Base-by-base conservation (phyloP, 2,113 vertebrate species). In the Nipponia nippon region DNA sequence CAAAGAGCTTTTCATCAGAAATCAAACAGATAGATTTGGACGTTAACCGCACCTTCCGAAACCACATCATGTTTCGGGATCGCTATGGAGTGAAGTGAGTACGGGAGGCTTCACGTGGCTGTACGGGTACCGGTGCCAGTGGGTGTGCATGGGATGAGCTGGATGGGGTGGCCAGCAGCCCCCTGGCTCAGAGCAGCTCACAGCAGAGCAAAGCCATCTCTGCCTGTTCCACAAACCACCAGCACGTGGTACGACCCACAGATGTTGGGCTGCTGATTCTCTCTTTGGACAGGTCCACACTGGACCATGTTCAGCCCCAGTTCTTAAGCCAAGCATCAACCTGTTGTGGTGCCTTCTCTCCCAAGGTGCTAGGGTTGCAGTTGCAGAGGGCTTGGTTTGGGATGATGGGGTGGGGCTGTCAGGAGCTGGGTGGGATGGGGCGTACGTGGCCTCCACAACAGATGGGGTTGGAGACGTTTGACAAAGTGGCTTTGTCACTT, bases 1-100 rank as follows among this genome's bases (percentile, higher is more conserved):
- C 99, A 11, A 98, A 98, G 50, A 97, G 73, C 71, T 98, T 98
- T 95, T 99, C 99, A 3, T 98, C 98, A 0, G 99, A 99, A 97
- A 99, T 99, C 93, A 99, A 99, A 92, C 99, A 99, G 97, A 99
- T 99, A 10, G 99, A 99, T 89, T 85, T 99, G 72, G 99, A 99
- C 3, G 98, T 99, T 71, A 99, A 99, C 97, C 98, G 99, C 88
- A 99, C 99, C 47, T 99, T 99, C 96, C 98, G 99, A 62, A 99
- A 99, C 97, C 99, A 99, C 96, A 98, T 99, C 96, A 99, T 99
- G 99, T 99, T 99, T 80, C 99, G 98, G 97, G 99, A 99, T 44
- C 99, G 99, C 93, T 99, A 99, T 6, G 99, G 99, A 92, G 98
- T 99, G 94, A 99, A 99, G 99, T 99, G 97, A 98, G 99, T 98